Evolutionary conservation across 2,797 vertebrate species (phyloP).

Genomic region (Brachymystax lenok): DNA sequence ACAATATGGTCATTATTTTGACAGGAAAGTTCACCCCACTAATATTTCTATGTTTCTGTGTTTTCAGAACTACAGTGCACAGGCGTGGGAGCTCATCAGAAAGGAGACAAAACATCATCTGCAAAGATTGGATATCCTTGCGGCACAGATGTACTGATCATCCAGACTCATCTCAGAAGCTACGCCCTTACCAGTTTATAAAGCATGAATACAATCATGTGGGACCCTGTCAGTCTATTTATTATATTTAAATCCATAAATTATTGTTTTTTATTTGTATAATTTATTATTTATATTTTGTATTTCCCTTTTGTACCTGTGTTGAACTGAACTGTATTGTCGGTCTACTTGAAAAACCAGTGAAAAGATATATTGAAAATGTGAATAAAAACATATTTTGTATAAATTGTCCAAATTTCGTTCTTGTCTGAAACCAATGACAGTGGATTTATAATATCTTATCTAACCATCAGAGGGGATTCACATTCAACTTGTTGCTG

Average conservation of each 20-base stretch:
- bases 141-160: not conserved
- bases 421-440: too few relatives aligned
- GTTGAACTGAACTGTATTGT: not conserved
- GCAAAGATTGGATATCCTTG: not conserved
- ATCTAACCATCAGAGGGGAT: too few relatives aligned
- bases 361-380: not conserved
- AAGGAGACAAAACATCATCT: not conserved
- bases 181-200: not conserved
- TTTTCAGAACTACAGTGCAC: constrained; percentile 17
- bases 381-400: too few relatives aligned
- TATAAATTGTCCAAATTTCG: too few relatives aligned
- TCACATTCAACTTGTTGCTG: not conserved
- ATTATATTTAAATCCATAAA: not conserved
- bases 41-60: not conserved
- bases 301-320: constrained; percentile 1
- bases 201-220: not conserved
- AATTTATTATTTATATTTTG: not conserved
- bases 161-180: not conserved
- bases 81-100: constrained; percentile 25
- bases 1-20: not conserved
- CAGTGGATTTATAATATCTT: too few relatives aligned
- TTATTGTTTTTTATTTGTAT: constrained; percentile 4
- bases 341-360: not conserved
- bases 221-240: not conserved
- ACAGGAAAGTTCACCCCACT: not conserved